A percentile compares a stretch with the other conserved stretches of the same genome.
Evolutionary conservation across 37 sponge, comb jelly and placozoan species (phyloP).

Genomic region (Chondrosia reniformis): DNA sequence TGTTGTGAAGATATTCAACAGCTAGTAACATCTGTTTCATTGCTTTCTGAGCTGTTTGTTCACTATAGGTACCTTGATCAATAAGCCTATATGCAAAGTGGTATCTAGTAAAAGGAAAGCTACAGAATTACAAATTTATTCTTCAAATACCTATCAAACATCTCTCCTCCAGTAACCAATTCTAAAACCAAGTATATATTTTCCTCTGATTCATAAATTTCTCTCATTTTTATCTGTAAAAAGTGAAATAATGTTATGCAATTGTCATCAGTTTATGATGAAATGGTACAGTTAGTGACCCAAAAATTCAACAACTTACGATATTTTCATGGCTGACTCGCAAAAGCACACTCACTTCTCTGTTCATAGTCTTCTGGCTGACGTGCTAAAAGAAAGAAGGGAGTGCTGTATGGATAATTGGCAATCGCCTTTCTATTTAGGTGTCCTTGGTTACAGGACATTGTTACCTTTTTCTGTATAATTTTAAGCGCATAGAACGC

Average conservation of each 20-base stretch:
- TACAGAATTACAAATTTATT: neutral
- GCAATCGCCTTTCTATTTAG: neutral
- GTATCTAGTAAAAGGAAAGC: no score
- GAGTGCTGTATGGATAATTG: neutral
- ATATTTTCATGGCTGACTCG: slow-evolving; percentile 22
- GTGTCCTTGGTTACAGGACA: neutral
- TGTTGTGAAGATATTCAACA: slow-evolving; percentile 28
- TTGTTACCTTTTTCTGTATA: slow-evolving; percentile 13
- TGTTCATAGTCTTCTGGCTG: slow-evolving; percentile 9
- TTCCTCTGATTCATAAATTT: slow-evolving; percentile 22
- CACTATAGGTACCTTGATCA: slow-evolving; percentile 16
- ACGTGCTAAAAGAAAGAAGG: slow-evolving; percentile 1
- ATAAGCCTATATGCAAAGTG: neutral
- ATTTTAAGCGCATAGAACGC: slow-evolving; percentile 27
- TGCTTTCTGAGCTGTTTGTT: neutral
- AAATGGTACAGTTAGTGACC: neutral
- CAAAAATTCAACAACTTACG: neutral
- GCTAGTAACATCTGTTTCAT: slow-evolving; percentile 14
- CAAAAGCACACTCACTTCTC: slow-evolving; percentile 20
- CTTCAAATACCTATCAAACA: slow-evolving; percentile 22
- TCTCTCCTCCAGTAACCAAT: slow-evolving; percentile 33
- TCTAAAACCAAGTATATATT: slow-evolving; percentile 20
- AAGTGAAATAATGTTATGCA: neutral
- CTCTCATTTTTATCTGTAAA: slow-evolving; percentile 28
- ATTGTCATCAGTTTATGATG: neutral